Base-by-base conservation (phyloP, 35 echinoderm and acorn worm genomes). In the Heliocidaris tuberculata region DNA sequence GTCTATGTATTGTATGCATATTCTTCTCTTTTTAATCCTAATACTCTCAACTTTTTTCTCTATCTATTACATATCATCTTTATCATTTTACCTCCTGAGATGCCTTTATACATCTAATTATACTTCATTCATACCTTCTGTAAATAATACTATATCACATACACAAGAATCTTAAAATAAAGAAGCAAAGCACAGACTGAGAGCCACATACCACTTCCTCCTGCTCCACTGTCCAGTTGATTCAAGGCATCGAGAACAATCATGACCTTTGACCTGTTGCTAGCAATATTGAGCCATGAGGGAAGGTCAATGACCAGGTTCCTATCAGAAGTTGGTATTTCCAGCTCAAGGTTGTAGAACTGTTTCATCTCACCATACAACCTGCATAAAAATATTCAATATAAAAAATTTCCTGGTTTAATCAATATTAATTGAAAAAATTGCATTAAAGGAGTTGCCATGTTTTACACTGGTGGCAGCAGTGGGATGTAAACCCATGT, bases 201-300 rank as follows among this genome's bases (percentile, higher is more conserved):
- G 35, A 0, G 3, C 1, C 35, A 78, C 65, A 78, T 78, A 93
- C 90, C 93, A 86, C 59, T 91, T 15, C 93, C 32, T 27, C 97
- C 96, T 49, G 97, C 89, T 31, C 97, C 97, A 91, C 95, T 97
- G 96, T 98, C 97, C 35, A 97, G 86, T 59, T 98, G 97, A 78
- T 98, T 98, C 32, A 98, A 91, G 8, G 97, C 97, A 96, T 98
- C 97, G 31, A 98, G 87, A 6, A 98, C 96, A 16, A 98, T 85
- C 29, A 97, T 94, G 17, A 97, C 96, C 47, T 88, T 94, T 24
- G 94, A 30, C 24, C 94, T 92, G 61, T 94, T 94, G 31, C 95
- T 95, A 2, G 97, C 97, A 47, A 96, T 94, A 27, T 95, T 95
- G 15, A 98, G 96, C 97, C 97, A 98, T n/a, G 96, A 92, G 8